A percentile compares a stretch with the other conserved stretches of the same genome.
Evolutionary conservation across 2,888 invertebrate genomes (phyloP).

Genomic region (Diaperis boleti): DNA sequence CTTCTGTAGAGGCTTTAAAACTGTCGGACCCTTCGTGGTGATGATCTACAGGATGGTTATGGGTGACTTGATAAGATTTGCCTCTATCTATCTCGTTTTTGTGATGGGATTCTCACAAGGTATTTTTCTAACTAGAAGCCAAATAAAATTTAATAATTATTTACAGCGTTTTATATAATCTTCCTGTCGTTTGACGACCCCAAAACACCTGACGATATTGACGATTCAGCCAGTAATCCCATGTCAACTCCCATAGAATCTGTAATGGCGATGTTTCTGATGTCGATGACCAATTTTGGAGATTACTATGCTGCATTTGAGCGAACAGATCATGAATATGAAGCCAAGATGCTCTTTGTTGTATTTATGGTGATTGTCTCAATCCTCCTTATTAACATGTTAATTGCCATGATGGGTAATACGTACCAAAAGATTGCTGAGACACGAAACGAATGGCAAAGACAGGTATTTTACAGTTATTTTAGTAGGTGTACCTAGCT

Average conservation of each 20-base stretch:
- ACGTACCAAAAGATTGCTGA: constrained; percentile 98
- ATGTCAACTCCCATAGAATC: constrained; percentile 95
- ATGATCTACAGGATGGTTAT: constrained; percentile 99
- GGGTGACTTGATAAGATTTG: constrained; percentile 95
- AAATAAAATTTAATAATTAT: constrained; percentile 17
- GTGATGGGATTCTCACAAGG: constrained; percentile 98
- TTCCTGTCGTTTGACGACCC: constrained; percentile 90
- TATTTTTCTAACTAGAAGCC: constrained; percentile 58
- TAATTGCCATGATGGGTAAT: constrained; percentile 99
- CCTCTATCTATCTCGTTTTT: constrained; percentile 96
- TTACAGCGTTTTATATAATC: constrained; percentile 88
- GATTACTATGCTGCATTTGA: constrained; percentile 94
- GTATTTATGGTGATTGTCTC: constrained; percentile 98
- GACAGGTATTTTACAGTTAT: too few species aligned
- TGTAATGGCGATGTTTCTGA: constrained; percentile 97
- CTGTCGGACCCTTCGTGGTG: constrained; percentile 99
- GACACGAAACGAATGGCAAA: constrained; percentile 97
- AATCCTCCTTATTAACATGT: constrained; percentile 94
- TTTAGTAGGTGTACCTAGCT: too few species aligned
- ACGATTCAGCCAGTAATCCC: constrained; percentile 86
- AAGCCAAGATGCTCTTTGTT: constrained; percentile 92
- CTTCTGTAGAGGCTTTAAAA: constrained; percentile 97
- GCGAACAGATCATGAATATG: constrained; percentile 87
- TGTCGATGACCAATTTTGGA: constrained; percentile 97
- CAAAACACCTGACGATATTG: constrained; percentile 83